phyloP scores from a whole-genome alignment of 2,888 invertebrate genomes.

The Cylindroiulus punctatus region DNA sequence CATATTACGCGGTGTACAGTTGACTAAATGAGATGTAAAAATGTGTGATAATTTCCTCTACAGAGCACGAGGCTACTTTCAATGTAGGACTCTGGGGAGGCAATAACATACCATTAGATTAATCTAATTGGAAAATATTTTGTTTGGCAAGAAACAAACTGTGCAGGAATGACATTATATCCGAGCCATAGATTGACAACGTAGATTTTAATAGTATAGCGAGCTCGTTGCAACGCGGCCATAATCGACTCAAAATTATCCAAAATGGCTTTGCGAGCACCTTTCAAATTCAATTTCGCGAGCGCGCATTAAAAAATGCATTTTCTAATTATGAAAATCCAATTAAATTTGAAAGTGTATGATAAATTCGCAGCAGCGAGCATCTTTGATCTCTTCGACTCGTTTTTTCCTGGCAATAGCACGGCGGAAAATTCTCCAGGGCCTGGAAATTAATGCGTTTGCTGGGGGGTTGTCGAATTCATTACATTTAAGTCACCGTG shows the following conservation, averaged over 20 bases:
- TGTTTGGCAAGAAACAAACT: background rate
- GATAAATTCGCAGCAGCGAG: slow-evolving; percentile 30
- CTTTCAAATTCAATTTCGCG: background rate
- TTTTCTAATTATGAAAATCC: slow-evolving; percentile 45
- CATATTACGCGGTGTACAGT: too few relatives aligned
- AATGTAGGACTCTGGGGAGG: too few relatives aligned
- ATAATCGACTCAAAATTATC: background rate
- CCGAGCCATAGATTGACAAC: background rate
- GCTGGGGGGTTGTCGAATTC: slow-evolving; percentile 40
- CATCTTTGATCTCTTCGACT: slow-evolving; percentile 23
- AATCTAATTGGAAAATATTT: background rate
- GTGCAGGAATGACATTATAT: background rate
- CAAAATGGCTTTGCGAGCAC: background rate
- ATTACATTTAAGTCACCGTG: slow-evolving; percentile 43
- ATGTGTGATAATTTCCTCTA: too few relatives aligned
- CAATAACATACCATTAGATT: background rate
- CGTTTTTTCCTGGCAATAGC: background rate
- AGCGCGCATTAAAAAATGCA: background rate
- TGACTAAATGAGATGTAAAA: too few relatives aligned
- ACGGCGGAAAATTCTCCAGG: background rate
- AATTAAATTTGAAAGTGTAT: slow-evolving; percentile 45
- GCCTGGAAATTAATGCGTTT: slow-evolving; percentile 39
- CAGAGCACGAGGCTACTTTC: too few relatives aligned
- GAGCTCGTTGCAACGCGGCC: background rate
- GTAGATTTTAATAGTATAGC: background rate